Percentiles rank a stretch among this genome's conserved stretches.
phyloP scores from a whole-genome alignment of 2,888 invertebrate genomes.

The Lasioglossum lativentre region DNA sequence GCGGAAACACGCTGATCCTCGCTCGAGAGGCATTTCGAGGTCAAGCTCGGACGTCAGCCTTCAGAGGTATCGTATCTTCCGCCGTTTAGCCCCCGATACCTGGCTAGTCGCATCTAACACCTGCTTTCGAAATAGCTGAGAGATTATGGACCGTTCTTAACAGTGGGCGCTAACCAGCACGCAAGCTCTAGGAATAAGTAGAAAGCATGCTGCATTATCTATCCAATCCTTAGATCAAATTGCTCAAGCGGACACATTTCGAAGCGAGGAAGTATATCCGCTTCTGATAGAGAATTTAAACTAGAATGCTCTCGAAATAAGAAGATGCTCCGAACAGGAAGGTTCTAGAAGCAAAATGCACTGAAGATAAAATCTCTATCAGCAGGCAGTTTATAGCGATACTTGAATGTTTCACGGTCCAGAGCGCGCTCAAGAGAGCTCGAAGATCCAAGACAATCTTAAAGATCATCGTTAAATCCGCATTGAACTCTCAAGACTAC shows the following conservation, averaged over 20 bases:
- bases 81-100: not conserved
- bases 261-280: not conserved
- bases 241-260: no score
- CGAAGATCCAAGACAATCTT: no score
- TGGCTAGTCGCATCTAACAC: not conserved
- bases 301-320: not conserved
- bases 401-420: not conserved
- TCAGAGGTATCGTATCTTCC: constrained; percentile 55
- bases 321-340: not conserved
- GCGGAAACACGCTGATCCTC: constrained; percentile 88
- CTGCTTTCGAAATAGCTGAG: not conserved
- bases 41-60: constrained; percentile 74
- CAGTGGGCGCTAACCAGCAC: not conserved
- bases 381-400: not conserved
- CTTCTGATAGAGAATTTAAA: not conserved
- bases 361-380: not conserved
- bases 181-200: not conserved
- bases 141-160: not conserved
- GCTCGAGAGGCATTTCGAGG: constrained; percentile 79
- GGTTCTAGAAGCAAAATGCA: not conserved
- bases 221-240: not conserved
- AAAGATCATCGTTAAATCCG: constrained; percentile 2
- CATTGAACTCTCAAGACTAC: constrained; percentile 1
- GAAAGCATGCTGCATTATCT: not conserved
- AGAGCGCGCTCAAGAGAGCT: not conserved